Percentiles rank a stretch among this genome's conserved stretches.
Evolutionary conservation across 2,888 invertebrate genomes (phyloP).

Genomic region (Noctua janthina): DNA sequence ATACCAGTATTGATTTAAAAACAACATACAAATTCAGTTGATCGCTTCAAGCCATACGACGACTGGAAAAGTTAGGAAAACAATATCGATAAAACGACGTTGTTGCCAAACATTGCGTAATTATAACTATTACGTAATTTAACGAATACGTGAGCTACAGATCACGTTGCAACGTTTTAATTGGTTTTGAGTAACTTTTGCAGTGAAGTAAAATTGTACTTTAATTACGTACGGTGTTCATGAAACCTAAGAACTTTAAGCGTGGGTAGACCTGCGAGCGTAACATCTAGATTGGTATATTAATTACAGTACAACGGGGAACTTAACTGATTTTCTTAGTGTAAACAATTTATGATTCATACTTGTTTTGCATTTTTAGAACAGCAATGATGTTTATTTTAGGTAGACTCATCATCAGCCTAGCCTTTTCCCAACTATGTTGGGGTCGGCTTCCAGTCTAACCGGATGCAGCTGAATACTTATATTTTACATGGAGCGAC

Average conservation of each 20-base stretch:
- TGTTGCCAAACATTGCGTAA: not conserved
- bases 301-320: not conserved
- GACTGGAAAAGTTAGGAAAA: conserved; percentile 26
- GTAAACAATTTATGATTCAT: not conserved
- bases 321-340: not conserved
- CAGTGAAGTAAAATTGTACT: conserved; percentile 6
- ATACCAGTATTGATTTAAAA: not conserved
- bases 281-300: conserved; percentile 5
- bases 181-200: conserved; percentile 27
- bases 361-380: not conserved
- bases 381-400: not conserved
- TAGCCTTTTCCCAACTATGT: too few species aligned
- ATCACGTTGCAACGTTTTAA: conserved; percentile 38
- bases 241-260: conserved; percentile 30
- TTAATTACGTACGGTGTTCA: not conserved
- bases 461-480: too few species aligned
- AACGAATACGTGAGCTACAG: not conserved
- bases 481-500: too few species aligned
- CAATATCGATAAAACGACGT: not conserved
- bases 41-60: not conserved
- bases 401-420: not conserved
- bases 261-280: conserved; percentile 15
- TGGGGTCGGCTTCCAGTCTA: too few species aligned
- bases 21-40: not conserved
- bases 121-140: conserved; percentile 14